Base-by-base conservation (phyloP, 2,888 invertebrate species). In the Oeneis ivallda region DNA sequence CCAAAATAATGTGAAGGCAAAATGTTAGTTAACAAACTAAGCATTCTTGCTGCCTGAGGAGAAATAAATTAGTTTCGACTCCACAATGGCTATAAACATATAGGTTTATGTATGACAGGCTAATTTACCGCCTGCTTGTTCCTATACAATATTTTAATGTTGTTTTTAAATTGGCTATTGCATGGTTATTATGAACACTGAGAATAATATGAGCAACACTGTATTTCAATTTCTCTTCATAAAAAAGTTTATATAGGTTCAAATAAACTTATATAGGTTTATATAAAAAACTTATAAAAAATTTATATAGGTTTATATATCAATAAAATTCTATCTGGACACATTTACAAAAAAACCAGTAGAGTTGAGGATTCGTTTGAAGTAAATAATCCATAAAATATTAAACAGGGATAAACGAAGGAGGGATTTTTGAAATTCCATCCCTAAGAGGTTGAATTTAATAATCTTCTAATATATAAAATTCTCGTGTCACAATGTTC, bases 61-160 rank as follows among this genome's bases (percentile, higher is more conserved):
- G 80, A 78, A 79, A 84, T 85, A 86, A 86, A 87, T 89, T 83
- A 84, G 78, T 75, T 82, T 81, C 79, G 81, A 82, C 83, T 81
- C 72, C 74, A 83, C 85, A 84, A 82, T 76, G 78, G 75, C 69
- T 75, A 78, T 85, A 87, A 87, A 87, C 80, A 79, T 76, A 75
- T 76, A 76, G 72, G 75, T 89, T 89, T 86, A 87, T 82, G 83
- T 78, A 77, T 80, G 83, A 81, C 84, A 80, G 72, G 72, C 68
- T 67, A 80, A 79, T 84, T 87, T 85, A 85, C 75, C 74, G 76
- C 76, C 47, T 69, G 68, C 71, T 60, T 67, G 65, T 69, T 52
- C 61, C 50, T 61, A 45, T 34, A 15, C 39, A 41, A 26, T 39
- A 19, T 41, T 26, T 61, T 41, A 61, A 61, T n/a, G 52, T 61